Evolutionary conservation across 2,113 vertebrate genomes (phyloP), one percentile per base, ranked within the genome.

Genomic region (Bombycilla garrulus): DNA sequence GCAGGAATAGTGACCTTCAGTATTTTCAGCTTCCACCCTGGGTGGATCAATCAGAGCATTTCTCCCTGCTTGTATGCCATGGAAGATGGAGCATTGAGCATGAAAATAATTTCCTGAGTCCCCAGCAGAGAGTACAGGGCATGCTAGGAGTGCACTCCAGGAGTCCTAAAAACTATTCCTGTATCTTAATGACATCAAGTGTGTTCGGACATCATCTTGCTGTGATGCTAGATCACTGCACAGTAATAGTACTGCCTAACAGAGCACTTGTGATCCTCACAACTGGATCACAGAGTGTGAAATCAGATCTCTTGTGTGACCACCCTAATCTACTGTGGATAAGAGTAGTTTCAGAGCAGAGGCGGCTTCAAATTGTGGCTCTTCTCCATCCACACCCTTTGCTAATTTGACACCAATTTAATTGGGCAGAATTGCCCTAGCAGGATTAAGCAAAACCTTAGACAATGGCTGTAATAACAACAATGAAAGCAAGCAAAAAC

Each of bases 331-430:
- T 79, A 26, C 60, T 74, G 9, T 81, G 78, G 47, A 77, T 42
- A 83, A 83, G 60, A 85, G 45, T 35, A n/a, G 38, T 87, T 88
- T 90, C 44, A 77, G 81, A 95, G 29, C 66, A 62, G 60, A 81
- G 45, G 21, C 9, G 42, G 33, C 47, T 93, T 61, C 67, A 47
- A 71, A 57, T 50, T 81, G 66, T 88, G 64, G 5, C 72, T 88
- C 2, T 77, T 83, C 26, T 83, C 86, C 22, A 60, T 93, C 45
- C 4, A 1, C 29, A 62, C 84, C 91, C 87, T 81, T 78, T 62
- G 79, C 90, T 97, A 96, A 97, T 98, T 98, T 98, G 96, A 97
- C 77, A 74, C 81, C 76, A 93, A 95, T 97, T 96, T 97, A 97
- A 96, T 69, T 90, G 88, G 73, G 58, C 64, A 86, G 86, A 88